phyloP scores from a whole-genome alignment of 2,113 vertebrate species.

The Proterorhinus semilunaris region DNA sequence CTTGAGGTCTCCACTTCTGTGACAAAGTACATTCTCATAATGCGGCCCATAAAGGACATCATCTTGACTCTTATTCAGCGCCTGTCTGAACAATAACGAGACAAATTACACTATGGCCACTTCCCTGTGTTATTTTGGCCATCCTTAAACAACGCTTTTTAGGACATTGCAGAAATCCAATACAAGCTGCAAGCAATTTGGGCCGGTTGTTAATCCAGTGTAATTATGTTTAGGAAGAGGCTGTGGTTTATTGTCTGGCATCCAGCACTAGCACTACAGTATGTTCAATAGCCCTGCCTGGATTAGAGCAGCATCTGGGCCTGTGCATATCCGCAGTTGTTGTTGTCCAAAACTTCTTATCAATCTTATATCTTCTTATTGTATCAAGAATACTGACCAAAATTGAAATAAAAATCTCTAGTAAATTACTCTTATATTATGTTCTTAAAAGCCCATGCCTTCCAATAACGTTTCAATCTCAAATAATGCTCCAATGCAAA shows the following conservation, averaged over 20 bases:
- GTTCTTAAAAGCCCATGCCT: too few species aligned
- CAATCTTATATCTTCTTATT: background rate
- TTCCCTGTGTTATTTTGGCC: constrained; percentile 22
- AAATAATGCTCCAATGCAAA: too few species aligned
- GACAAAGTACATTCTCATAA: background rate
- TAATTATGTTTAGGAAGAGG: constrained; percentile 22
- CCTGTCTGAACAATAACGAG: constrained; percentile 24
- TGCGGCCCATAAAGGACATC: background rate
- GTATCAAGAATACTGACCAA: background rate
- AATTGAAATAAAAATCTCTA: too few species aligned
- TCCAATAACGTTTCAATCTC: too few species aligned
- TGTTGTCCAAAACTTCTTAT: background rate
- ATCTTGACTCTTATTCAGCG: constrained; percentile 15
- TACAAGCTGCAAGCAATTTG: constrained; percentile 19
- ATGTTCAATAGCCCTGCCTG: background rate
- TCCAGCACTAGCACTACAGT: background rate
- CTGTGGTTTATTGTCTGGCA: constrained; percentile 16
- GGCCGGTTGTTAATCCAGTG: constrained; percentile 26
- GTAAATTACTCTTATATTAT: too few species aligned
- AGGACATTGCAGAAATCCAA: constrained; percentile 22
- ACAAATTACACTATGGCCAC: constrained; percentile 7
- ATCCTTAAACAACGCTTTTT: constrained; percentile 30
- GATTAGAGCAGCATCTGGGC: background rate
- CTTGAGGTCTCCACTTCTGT: background rate
- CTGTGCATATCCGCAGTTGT: background rate